Conservation (phyloP, 2,888 invertebrate species). For the Campoletis raptor region DNA sequence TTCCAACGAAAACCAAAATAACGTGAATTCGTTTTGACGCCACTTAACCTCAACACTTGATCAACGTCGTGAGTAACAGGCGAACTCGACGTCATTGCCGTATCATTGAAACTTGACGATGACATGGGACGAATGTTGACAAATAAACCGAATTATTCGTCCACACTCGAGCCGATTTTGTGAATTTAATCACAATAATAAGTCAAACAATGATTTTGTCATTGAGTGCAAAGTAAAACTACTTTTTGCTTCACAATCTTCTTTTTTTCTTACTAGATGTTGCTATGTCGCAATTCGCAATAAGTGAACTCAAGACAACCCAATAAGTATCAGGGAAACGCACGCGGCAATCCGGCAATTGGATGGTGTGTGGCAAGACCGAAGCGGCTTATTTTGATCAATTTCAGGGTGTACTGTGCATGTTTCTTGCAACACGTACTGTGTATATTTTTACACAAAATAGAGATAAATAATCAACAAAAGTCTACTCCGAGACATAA, state of each 20-base stretch:
- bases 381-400: not conserved
- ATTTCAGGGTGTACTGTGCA: not conserved
- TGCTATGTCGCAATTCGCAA: constrained; percentile 13
- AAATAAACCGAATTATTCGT: constrained; percentile 16
- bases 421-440: not conserved
- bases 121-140: constrained; percentile 59
- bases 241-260: not conserved
- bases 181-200: constrained; percentile 16
- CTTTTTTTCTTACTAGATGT: constrained; percentile 19
- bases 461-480: not conserved
- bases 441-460: not conserved
- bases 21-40: constrained; percentile 68
- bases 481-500: not conserved
- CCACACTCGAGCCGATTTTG: not conserved
- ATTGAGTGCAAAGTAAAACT: not conserved
- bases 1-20: constrained; percentile 74
- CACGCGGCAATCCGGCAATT: not conserved
- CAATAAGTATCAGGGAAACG: not conserved
- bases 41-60: constrained; percentile 65
- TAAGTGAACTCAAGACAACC: not conserved
- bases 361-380: not conserved
- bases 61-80: constrained; percentile 65
- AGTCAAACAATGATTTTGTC: constrained; percentile 26
- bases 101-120: constrained; percentile 58
- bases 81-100: constrained; percentile 70